phyloP scores from a whole-genome alignment of 2,888 invertebrate genomes.

The Drosophila parthenogenetica region DNA sequence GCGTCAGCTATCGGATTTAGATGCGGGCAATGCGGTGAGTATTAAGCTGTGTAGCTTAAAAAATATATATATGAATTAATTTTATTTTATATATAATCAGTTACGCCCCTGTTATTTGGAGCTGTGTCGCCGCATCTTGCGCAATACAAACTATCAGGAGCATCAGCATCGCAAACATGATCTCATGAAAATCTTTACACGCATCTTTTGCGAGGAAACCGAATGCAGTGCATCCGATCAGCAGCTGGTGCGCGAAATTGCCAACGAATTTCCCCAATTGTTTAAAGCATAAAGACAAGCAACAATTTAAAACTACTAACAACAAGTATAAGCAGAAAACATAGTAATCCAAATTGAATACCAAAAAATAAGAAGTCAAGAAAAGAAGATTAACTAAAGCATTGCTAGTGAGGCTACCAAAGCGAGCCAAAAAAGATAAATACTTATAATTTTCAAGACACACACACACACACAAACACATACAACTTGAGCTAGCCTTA shows the following conservation, averaged over 20 bases:
- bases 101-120: conserved; percentile 92
- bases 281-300: conserved; percentile 87
- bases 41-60: not conserved
- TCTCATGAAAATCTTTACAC: conserved; percentile 92
- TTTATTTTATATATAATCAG: conserved; percentile 83
- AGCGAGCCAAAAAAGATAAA: conserved; percentile 54
- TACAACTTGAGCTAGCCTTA: conserved; percentile 41
- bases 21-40: conserved; percentile 92
- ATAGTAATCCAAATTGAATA: conserved; percentile 7
- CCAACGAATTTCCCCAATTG: conserved; percentile 93
- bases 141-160: conserved; percentile 92
- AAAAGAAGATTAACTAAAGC: conserved; percentile 20
- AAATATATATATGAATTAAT: too few relatives aligned
- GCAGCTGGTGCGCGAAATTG: conserved; percentile 91
- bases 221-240: conserved; percentile 91
- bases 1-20: conserved; percentile 94
- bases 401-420: conserved; percentile 71
- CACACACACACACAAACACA: conserved; percentile 11
- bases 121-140: conserved; percentile 91
- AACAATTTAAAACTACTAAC: not conserved
- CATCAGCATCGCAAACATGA: conserved; percentile 93
- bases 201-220: conserved; percentile 94
- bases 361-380: conserved; percentile 15
- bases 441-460: conserved; percentile 31
- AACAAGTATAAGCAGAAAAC: not conserved